phyloP scores from a whole-genome alignment of 1,140 invertebrate species.

The Cecropterus lyciades region DNA sequence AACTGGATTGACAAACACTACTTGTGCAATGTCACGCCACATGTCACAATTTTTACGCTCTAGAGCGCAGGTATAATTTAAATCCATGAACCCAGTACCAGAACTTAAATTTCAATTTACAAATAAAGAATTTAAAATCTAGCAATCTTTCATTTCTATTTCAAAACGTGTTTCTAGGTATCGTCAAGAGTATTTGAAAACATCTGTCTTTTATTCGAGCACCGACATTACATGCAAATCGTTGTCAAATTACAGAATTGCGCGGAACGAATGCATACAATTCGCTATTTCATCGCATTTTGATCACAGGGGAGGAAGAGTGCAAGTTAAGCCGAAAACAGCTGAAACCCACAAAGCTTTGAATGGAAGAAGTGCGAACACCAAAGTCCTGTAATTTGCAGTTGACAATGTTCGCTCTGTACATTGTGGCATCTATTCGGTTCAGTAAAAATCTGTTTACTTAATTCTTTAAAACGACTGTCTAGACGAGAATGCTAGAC shows the following conservation, averaged over 20 bases:
- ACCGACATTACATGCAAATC: slow-evolving; percentile 35
- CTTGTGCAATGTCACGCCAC: no score
- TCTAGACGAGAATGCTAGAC: no score
- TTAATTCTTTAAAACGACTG: no score
- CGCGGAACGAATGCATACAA: slow-evolving; percentile 39
- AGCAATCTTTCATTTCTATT: neutral
- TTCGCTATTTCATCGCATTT: slow-evolving; percentile 36
- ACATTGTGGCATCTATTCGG: slow-evolving; percentile 25
- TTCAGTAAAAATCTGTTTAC: no score
- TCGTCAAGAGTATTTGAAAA: slow-evolving; percentile 34
- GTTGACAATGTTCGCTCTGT: slow-evolving; percentile 51
- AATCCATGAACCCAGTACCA: slow-evolving; percentile 44
- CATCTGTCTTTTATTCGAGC: slow-evolving; percentile 31
- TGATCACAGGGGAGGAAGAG: slow-evolving; percentile 45
- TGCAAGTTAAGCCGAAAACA: slow-evolving; percentile 69
- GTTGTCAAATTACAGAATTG: slow-evolving; percentile 38
- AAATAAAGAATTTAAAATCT: slow-evolving; percentile 12
- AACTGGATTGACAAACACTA: no score
- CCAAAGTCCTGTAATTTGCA: slow-evolving; percentile 62
- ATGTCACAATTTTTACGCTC: no score
- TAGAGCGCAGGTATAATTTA: no score
- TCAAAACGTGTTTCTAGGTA: slow-evolving; percentile 5
- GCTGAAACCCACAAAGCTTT: slow-evolving; percentile 64
- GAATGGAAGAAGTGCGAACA: slow-evolving; percentile 54
- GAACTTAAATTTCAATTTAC: slow-evolving; percentile 32